phyloP scores from a whole-genome alignment of 2,888 invertebrate genomes.

The Mimumesa dahlbomi region DNA sequence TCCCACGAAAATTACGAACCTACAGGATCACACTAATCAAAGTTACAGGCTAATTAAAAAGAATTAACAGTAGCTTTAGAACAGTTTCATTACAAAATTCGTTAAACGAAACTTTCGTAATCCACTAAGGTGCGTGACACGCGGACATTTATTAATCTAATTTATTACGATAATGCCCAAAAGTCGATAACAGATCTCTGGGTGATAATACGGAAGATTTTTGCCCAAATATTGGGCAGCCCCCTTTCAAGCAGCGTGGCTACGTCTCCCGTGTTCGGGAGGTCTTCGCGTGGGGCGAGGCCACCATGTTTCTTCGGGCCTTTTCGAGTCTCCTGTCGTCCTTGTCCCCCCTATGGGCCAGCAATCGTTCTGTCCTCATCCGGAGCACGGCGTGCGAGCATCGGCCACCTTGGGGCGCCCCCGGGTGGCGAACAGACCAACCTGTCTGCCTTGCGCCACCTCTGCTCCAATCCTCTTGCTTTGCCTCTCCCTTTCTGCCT shows the following conservation, averaged over 20 bases:
- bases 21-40: too few relatives aligned
- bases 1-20: too few relatives aligned
- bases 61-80: too few relatives aligned
- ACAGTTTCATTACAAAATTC: too few relatives aligned
- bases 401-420: conserved; percentile 78
- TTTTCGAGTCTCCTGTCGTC: conserved; percentile 53
- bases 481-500: conserved; percentile 48
- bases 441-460: conserved; percentile 74
- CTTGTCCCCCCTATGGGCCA: conserved; percentile 36
- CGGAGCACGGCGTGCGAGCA: conserved; percentile 71
- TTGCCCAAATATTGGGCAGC: conserved; percentile 38
- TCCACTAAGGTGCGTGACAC: too few relatives aligned
- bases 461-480: conserved; percentile 62
- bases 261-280: conserved; percentile 70
- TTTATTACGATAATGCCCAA: background rate
- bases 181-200: too few relatives aligned
- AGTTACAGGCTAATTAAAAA: too few relatives aligned
- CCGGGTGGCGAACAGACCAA: conserved; percentile 78
- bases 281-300: conserved; percentile 80
- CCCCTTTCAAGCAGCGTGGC: conserved; percentile 44
- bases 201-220: too few relatives aligned
- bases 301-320: conserved; percentile 76
- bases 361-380: conserved; percentile 53
- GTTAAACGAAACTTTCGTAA: too few relatives aligned
- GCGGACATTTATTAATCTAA: background rate